Base-by-base conservation (phyloP, 2,113 vertebrate species). In the Lepus americanus region DNA sequence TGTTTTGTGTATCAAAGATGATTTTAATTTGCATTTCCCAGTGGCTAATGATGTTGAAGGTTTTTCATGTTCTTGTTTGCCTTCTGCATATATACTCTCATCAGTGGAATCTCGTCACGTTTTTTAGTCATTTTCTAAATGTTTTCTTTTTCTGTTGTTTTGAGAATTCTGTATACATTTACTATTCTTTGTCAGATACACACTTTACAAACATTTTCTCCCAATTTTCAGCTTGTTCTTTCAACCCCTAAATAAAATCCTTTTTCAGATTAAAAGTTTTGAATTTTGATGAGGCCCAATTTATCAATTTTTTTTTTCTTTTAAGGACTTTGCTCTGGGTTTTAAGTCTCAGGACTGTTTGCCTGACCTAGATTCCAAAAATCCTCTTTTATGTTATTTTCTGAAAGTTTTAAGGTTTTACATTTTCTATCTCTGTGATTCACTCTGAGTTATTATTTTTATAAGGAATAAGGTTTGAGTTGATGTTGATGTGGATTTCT, bases 1-100 rank as follows among this genome's bases (percentile, higher is more conserved):
- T 27, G 6, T 11, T 10, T 2, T 23, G 1, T 7, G 49, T 39
- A 20, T 27, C 13, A 14, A 2, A 5, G 9, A 13, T 70, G 12
- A 67, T 67, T 14, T 67, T 67, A 14, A 14, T 11, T 66, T 66
- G 27, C 31, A 67, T 31, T 44, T 44, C 64, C 51, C 44, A 31
- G 8, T 9, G 33, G 69, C 25, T 44, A 61, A 44, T 9, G 27
- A 23, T 16, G 33, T n/a, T 9, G 27, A 69, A 33, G 44, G 44
- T 44, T 44, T 44, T 44, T 44, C 31, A 53, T 53, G 59, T 63
- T 44, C 31, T 77, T 49, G 13, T 44, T 44, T 77, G 33, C 20
- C 27, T 17, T 69, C n/a, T 61, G 6, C 44, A 44, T 44, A 44
- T 85, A 1, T 44, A 19, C 31, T 3, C 59, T 33, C 72, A 85